Evolutionary conservation across 2,113 vertebrate genomes (phyloP).

Genomic region (Oceanites oceanicus): DNA sequence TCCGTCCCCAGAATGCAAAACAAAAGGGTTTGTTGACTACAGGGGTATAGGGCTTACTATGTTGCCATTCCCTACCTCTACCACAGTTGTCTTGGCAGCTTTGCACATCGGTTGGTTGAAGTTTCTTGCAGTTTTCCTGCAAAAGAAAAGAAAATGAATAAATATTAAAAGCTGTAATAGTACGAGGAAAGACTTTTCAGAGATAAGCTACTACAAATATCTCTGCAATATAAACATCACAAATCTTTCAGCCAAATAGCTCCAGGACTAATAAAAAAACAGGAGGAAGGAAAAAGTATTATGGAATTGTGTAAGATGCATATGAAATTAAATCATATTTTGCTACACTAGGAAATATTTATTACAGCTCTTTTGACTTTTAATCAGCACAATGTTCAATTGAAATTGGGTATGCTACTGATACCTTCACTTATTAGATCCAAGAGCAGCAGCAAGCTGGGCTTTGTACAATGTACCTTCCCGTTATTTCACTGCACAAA

Average conservation of each 20-base stretch:
- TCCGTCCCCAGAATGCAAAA: not conserved
- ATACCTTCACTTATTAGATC: not conserved
- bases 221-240: not conserved
- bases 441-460: not conserved
- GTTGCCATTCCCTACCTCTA: conserved; percentile 83
- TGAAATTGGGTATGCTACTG: not conserved
- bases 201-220: not conserved
- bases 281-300: not conserved
- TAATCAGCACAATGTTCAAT: not conserved
- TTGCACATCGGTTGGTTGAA: conserved; percentile 99
- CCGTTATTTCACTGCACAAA: not conserved
- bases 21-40: not conserved
- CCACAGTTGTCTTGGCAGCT: conserved; percentile 90
- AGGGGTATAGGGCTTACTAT: not conserved
- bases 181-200: not conserved
- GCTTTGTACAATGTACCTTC: not conserved
- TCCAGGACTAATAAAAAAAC: not conserved
- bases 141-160: not conserved
- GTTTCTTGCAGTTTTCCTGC: conserved; percentile 94
- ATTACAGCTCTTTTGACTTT: conserved; percentile 7
- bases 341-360: not conserved
- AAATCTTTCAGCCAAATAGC: not conserved
- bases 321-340: not conserved
- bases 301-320: not conserved
- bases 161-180: not conserved